Evolutionary conservation across 2,888 invertebrate species (phyloP), one percentile per base, ranked within the genome.

Genomic region (Zhuqinia jingwanae): DNA sequence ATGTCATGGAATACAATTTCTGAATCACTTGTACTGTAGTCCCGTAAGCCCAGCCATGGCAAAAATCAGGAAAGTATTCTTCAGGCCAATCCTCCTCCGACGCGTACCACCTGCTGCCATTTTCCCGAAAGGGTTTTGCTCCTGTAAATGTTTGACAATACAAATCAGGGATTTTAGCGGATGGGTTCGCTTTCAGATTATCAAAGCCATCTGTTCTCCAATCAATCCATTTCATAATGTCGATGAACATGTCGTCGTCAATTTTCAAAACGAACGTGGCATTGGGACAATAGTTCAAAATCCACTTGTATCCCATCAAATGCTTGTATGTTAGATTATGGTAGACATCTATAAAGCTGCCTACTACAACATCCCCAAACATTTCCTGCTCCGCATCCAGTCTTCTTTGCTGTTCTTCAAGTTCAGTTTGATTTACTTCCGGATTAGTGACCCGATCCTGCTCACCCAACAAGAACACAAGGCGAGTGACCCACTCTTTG

Each of bases 181-280:
- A 1, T 22, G 13, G 22, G 1, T 25, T 11, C 3, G 15, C 45
- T 36, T 30, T 25, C 36, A 45, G 0, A 8, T 15, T 68, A 10
- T 80, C 36, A 1, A 80, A n/a, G 13, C 68, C 79, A 0, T 30
- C n/a, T 1, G 79, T 20, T 80, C 65, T 50, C 79, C 79, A 92
- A 10, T 92, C 91, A 8, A 93, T 91, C 50, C 95, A 92, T 88
- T 36, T 27, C 30, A 68, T 1, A 11, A 68, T 68, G 53, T 68
- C 65, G 13, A 79, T 68, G 22, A 79, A 79, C 30, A 68, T 79
- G 10, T 60, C 92, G 63, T 92, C 92, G 60, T 92, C 92, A 20
- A 90, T 87, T 86, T 92, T 92, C 42, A 91, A 70, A 27, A 91
- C 81, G 56, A 91, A 91, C 6, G 87, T 86, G 1, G 91, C 89